These are phyloP conservation scores for Phalacrocorax aristotelis DNA, from an alignment of 2,113 vertebrate species.

Conservation along the genomic window DNA sequence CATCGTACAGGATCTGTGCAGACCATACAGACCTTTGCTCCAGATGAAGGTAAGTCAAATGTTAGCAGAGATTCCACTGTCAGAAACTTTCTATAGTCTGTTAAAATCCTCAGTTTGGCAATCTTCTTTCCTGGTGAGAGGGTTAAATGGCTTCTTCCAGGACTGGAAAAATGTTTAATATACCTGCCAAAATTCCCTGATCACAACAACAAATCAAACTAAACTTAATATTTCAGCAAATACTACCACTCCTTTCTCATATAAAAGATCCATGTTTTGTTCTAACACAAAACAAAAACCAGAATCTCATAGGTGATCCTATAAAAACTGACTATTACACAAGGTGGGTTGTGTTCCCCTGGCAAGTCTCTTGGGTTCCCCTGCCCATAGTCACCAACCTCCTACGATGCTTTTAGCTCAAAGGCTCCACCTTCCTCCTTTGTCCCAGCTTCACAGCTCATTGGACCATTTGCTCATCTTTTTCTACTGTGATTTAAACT, in stretches of 20 bases:
- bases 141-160: background rate
- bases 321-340: background rate
- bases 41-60: background rate
- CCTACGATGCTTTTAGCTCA: background rate
- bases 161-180: background rate
- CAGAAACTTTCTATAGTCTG: background rate
- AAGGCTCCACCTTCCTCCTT: background rate
- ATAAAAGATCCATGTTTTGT: background rate
- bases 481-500: background rate
- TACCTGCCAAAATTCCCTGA: background rate
- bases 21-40: background rate
- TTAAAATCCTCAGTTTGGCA: background rate
- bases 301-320: background rate
- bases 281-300: background rate
- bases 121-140: background rate
- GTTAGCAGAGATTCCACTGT: background rate
- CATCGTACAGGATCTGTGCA: accelerated
- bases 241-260: background rate
- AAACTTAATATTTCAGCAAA: background rate
- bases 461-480: background rate
- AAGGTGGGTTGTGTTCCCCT: background rate
- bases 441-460: background rate
- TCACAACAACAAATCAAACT: background rate
- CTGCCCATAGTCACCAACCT: background rate
- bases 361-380: background rate